phyloP scores from a whole-genome alignment of 2,888 invertebrate species.

The Calliopum simillimum region DNA sequence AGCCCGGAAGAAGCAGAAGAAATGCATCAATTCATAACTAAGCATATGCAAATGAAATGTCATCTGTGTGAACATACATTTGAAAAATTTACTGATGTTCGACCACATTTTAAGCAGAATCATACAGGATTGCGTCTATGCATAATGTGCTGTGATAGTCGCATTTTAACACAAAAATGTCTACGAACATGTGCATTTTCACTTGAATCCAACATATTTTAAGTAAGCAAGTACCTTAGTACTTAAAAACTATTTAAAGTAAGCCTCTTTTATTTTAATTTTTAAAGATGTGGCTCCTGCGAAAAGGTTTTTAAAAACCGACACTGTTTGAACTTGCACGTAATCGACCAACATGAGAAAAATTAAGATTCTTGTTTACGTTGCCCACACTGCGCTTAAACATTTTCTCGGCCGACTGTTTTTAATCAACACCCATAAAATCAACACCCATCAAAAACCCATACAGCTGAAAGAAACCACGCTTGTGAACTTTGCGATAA shows the following conservation, averaged over 20 bases:
- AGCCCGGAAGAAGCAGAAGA: too few relatives aligned
- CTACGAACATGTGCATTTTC: conserved; percentile 59
- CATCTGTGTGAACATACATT: conserved; percentile 55
- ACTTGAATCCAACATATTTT: conserved; percentile 57
- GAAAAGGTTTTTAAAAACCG: conserved; percentile 40
- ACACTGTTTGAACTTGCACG: conserved; percentile 43
- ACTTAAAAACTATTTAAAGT: too few relatives aligned
- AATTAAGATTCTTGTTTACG: conserved; percentile 37
- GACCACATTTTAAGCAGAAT: conserved; percentile 53
- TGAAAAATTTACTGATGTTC: conserved; percentile 54
- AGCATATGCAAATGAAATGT: conserved; percentile 53
- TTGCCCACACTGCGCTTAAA: conserved; percentile 45
- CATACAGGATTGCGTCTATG: conserved; percentile 55
- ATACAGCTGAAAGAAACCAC: conserved; percentile 41
- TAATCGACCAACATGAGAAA: conserved; percentile 42
- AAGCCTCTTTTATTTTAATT: conserved; percentile 2
- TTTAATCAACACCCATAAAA: conserved; percentile 46
- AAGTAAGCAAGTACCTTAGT: too few relatives aligned
- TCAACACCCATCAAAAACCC: conserved; percentile 40
- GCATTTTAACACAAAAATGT: conserved; percentile 53
- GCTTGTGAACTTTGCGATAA: conserved; percentile 47
- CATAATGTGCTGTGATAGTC: conserved; percentile 57
- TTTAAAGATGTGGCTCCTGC: conserved; percentile 46
- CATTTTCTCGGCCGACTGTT: conserved; percentile 42
- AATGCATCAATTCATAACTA: conserved; percentile 35